These are phyloP conservation scores for Seladonia tumulorum DNA, from an alignment of 2,888 invertebrate genomes.

Conservation along the genomic window DNA sequence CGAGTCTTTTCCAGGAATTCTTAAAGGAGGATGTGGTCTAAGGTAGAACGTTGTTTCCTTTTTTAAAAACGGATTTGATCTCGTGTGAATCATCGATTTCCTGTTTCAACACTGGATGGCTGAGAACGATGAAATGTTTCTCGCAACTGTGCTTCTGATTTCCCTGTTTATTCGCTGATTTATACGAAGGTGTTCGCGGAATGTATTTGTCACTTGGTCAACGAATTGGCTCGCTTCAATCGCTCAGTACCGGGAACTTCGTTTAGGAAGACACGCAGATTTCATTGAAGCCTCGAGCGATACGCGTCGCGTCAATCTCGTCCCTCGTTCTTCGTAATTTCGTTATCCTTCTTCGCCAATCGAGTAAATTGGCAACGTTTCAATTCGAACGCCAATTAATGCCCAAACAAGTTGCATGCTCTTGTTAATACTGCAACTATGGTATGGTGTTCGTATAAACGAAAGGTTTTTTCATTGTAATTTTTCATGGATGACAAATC, in stretches of 20 bases:
- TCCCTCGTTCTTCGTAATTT: not conserved
- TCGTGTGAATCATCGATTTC: constrained; percentile 36
- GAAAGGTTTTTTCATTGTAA: too few relatives aligned
- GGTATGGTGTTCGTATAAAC: too few relatives aligned
- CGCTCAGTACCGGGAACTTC: constrained; percentile 37
- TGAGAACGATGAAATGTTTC: constrained; percentile 16
- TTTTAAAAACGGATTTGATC: constrained; percentile 19
- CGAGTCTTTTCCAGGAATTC: constrained; percentile 2
- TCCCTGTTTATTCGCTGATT: constrained; percentile 9
- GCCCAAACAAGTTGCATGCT: too few relatives aligned
- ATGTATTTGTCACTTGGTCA: constrained; percentile 18
- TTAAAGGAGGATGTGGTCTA: constrained; percentile 1
- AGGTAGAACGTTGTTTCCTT: constrained; percentile 7
- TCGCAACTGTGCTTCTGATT: not conserved
- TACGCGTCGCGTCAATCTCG: not conserved
- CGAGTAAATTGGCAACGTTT: not conserved
- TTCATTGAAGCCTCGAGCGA: not conserved
- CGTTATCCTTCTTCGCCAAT: not conserved
- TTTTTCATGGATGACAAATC: too few relatives aligned
- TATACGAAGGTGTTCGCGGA: constrained; percentile 26
- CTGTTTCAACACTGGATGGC: not conserved
- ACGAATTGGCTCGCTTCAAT: constrained; percentile 11
- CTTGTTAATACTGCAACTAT: too few relatives aligned
- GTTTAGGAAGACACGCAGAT: constrained; percentile 23
- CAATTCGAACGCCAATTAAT: not conserved